A percentile compares a stretch with the other conserved stretches of the same genome.
Conservation (phyloP, 2,888 invertebrate species). For the Eristalis tenax region DNA sequence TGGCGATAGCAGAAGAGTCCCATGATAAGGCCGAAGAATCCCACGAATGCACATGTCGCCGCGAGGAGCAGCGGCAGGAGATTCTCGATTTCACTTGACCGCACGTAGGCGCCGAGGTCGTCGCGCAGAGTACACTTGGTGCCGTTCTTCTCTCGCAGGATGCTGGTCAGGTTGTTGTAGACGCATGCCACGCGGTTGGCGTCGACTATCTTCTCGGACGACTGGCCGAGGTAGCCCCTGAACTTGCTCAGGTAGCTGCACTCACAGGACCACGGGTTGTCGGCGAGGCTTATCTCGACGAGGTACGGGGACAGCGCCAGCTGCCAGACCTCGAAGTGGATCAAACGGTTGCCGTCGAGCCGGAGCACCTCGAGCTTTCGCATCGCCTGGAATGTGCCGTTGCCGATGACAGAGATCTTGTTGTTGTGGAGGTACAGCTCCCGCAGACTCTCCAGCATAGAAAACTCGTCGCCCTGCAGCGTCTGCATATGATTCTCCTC, state of each 20-base stretch:
- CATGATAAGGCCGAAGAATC: constrained; percentile 89
- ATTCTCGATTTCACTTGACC: constrained; percentile 86
- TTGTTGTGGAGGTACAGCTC: constrained; percentile 95
- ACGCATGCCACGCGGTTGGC: constrained; percentile 89
- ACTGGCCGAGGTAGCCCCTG: constrained; percentile 89
- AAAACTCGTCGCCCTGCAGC: constrained; percentile 91
- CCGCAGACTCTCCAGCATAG: constrained; percentile 89
- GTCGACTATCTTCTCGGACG: constrained; percentile 91
- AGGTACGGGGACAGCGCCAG: constrained; percentile 91
- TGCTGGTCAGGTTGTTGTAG: constrained; percentile 88
- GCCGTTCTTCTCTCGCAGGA: constrained; percentile 89
- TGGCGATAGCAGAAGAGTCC: constrained; percentile 91
- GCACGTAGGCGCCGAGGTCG: constrained; percentile 87
- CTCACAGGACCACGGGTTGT: constrained; percentile 95
- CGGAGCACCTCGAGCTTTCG: constrained; percentile 92
- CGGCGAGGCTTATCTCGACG: constrained; percentile 91
- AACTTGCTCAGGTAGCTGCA: constrained; percentile 91
- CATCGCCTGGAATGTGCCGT: constrained; percentile 91
- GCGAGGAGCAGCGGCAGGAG: constrained; percentile 90
- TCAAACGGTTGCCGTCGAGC: constrained; percentile 91
- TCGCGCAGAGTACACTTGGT: constrained; percentile 89
- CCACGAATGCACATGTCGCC: constrained; percentile 89
- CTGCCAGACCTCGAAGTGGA: constrained; percentile 93
- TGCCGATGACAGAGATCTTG: constrained; percentile 90
- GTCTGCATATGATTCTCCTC: constrained; percentile 92